These are phyloP conservation scores for mouse (Mus musculus) DNA, from an alignment of 2,113 vertebrate genomes.

Conservation along the genomic window GRCm39 chr9:65654001-65654500, in stretches of 20 bases:
- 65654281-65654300: too few relatives aligned
- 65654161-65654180: neutral
- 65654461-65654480: conserved; percentile 26
- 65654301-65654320: too few relatives aligned
- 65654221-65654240: neutral
- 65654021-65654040: neutral
- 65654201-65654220: neutral
- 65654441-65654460: neutral
- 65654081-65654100: neutral
- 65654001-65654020: neutral
- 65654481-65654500: too few relatives aligned
- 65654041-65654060: conserved; percentile 31
- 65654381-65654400: too few relatives aligned
- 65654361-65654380: too few relatives aligned
- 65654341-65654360: too few relatives aligned
- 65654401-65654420: too few relatives aligned
- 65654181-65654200: neutral
- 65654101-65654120: neutral
- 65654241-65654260: too few relatives aligned
- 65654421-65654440: neutral
- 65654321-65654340: too few relatives aligned
- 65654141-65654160: neutral
- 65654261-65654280: too few relatives aligned
- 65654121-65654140: neutral
- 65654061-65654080: neutral